A percentile compares a stretch with the other conserved stretches of the same genome.
Conservation (phyloP, 2,888 invertebrate species). For the Scaptomyza reducta region DNA sequence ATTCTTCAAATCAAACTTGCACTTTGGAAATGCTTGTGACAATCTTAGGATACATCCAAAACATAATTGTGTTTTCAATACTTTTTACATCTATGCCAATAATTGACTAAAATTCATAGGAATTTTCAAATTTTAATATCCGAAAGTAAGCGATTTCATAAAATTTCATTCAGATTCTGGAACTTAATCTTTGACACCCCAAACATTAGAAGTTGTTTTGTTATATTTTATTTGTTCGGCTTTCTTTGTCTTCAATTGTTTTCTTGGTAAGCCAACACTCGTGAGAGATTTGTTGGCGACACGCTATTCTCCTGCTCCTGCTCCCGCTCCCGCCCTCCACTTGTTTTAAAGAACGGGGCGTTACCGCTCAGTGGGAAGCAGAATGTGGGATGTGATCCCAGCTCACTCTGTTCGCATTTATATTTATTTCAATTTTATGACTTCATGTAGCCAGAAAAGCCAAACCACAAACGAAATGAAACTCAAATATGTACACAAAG, state of each 20-base stretch:
- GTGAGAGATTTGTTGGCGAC: conserved; percentile 56
- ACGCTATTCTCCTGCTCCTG: conserved; percentile 32
- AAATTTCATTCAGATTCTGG: neutral
- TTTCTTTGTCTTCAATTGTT: conserved; percentile 24
- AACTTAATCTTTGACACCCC: conserved; percentile 15
- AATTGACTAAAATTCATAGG: no score
- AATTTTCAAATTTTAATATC: no score
- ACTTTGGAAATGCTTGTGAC: neutral
- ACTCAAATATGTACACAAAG: conserved; percentile 78
- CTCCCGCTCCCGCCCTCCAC: conserved; percentile 2
- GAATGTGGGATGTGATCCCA: conserved; percentile 57
- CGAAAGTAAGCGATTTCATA: neutral
- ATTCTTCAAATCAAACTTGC: neutral
- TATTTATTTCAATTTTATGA: conserved; percentile 80
- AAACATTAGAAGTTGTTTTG: neutral
- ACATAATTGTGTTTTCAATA: neutral
- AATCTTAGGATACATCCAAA: neutral
- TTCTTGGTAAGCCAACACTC: conserved; percentile 43
- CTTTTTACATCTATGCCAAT: neutral
- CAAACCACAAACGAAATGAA: conserved; percentile 76
- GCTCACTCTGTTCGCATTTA: conserved; percentile 58
- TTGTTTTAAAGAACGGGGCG: conserved; percentile 46
- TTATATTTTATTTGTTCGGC: neutral
- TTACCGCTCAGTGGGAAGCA: conserved; percentile 60
- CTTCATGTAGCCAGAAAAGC: conserved; percentile 66